Evolutionary conservation across 2,888 invertebrate species (phyloP), one percentile per base, ranked within the genome.

Genomic region (Drosophila greeni): DNA sequence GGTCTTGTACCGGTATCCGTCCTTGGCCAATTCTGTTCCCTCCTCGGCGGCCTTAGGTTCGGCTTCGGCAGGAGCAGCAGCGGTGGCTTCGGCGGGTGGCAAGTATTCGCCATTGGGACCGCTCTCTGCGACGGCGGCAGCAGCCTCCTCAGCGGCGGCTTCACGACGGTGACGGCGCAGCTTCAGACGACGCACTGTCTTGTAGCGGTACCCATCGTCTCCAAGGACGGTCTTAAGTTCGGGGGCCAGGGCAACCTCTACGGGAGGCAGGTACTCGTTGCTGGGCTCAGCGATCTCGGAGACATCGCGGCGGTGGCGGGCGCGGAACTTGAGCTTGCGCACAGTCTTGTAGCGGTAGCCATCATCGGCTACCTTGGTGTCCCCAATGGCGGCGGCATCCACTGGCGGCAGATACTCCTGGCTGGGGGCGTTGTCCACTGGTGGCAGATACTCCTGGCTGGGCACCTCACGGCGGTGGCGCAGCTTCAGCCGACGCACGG

Each of bases 271-370:
- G 42, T 85, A 85, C 20, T 85, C 84, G 59, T 55, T 66, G 39
- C 62, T 68, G 48, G 86, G 86, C 54, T 78, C 71, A 3, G 71
- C 75, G 61, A 86, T 76, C 70, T 87, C 87, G 12, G 79, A 77
- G n/a, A 88, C 84, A 74, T 87, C 87, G 45, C 88, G 87, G 70
- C 88, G 86, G 53, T 86, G 87, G 34, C 87, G 87, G 4, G 84
- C 66, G 68, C 87, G 86, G 72, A 78, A 82, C 70, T 84, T 86
- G 5, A 88, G 64, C 62, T 82, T 86, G 58, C 87, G 88, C 20
- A 87, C 81, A n/a, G 87, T 88, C 72, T 87, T 86, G 66, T 88
- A 88, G 16, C 84, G 87, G 60, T 87, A 87, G 36, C 87, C 87
- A 66, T 87, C 86, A 53, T 87, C 85, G 33, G 83, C 86, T 5